Evolutionary conservation across 92 coral and sea anemone species (phyloP).

Genomic region (Epizoanthus ramosus): DNA sequence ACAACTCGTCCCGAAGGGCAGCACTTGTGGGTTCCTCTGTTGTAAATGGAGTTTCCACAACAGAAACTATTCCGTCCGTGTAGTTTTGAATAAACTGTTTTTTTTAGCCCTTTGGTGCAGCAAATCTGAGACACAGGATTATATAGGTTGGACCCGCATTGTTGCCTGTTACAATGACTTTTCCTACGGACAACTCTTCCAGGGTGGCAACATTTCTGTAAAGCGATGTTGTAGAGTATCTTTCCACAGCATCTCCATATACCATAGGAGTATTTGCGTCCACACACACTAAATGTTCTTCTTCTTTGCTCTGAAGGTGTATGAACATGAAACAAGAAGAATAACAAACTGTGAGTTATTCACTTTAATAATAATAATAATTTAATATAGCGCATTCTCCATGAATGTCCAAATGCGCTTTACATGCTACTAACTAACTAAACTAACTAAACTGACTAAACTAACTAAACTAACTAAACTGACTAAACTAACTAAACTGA

Average conservation of each 20-base stretch:
- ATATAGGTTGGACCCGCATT: neutral
- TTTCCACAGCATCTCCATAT: conserved; percentile 14
- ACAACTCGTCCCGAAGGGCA: neutral
- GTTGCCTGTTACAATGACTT: conserved; percentile 6
- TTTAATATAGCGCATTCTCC: no score
- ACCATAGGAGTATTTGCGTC: neutral
- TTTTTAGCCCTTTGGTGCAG: no score
- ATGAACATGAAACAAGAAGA: neutral
- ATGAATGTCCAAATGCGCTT: no score
- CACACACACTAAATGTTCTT: neutral
- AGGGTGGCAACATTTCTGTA: neutral
- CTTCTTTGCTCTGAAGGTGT: neutral
- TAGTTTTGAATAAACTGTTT: no score
- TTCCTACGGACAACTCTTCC: neutral
- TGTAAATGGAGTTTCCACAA: neutral
- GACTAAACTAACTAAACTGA: no score
- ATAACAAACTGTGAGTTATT: no score
- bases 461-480: no score
- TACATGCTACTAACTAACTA: no score
- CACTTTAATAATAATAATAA: no score
- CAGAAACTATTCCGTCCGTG: no score
- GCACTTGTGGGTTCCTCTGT: neutral
- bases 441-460: no score
- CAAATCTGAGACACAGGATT: no score
- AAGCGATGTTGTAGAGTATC: conserved; percentile 12